phyloP scores from a whole-genome alignment of 1,140 invertebrate genomes.

The Cryptotermes secundus region DNA sequence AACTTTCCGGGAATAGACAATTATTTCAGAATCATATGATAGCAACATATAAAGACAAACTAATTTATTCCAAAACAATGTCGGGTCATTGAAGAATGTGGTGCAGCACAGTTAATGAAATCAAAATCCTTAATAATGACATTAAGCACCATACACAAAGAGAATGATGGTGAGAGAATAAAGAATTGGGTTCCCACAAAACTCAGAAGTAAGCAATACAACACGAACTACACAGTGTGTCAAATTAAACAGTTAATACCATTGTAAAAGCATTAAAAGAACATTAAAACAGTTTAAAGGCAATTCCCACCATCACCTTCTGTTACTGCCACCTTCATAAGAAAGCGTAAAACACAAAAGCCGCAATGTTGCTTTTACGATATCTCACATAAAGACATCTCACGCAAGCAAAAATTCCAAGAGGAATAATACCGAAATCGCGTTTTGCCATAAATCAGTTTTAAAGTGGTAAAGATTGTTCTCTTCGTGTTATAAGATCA shows the following conservation, averaged over 20 bases:
- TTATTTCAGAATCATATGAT: no score
- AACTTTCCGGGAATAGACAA: no score
- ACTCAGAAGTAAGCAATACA: neutral
- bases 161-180: neutral
- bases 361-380: constrained; percentile 4
- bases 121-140: no score
- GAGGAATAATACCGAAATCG: neutral
- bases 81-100: no score
- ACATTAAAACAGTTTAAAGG: neutral
- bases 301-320: neutral
- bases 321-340: neutral
- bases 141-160: neutral
- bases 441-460: constrained; percentile 11
- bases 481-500: neutral
- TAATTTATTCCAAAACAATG: no score
- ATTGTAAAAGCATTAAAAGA: constrained; percentile 10
- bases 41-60: no score
- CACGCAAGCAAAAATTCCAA: constrained; percentile 4
- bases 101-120: no score
- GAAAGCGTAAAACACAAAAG: neutral
- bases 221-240: neutral
- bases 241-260: constrained; percentile 20
- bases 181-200: neutral
- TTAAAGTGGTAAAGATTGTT: constrained; percentile 9
- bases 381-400: constrained; percentile 9